Evolutionary conservation across 2,113 vertebrate species (phyloP).

Genomic region (mouse (Mus musculus)): GRCm39 chr7:29232501-29233000

Average conservation of each 20-base stretch:
- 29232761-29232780: neutral
- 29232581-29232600: neutral
- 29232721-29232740: neutral
- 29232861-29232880: neutral
- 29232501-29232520: neutral
- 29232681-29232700: neutral
- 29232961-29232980: conserved; percentile 27
- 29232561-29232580: neutral
- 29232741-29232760: neutral
- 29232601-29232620: conserved; percentile 63
- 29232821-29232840: neutral
- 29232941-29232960: conserved; percentile 25
- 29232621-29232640: neutral
- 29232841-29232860: neutral
- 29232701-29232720: neutral
- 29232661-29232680: conserved; percentile 57
- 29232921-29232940: too few relatives aligned
- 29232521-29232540: neutral
- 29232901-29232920: neutral
- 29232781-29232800: conserved; percentile 38
- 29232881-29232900: too few relatives aligned
- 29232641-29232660: neutral
- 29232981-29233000: neutral
- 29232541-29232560: neutral
- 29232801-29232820: neutral